These are phyloP conservation scores for Meles meles DNA, from an alignment of 2,113 vertebrate species.

Conservation along the genomic window DNA sequence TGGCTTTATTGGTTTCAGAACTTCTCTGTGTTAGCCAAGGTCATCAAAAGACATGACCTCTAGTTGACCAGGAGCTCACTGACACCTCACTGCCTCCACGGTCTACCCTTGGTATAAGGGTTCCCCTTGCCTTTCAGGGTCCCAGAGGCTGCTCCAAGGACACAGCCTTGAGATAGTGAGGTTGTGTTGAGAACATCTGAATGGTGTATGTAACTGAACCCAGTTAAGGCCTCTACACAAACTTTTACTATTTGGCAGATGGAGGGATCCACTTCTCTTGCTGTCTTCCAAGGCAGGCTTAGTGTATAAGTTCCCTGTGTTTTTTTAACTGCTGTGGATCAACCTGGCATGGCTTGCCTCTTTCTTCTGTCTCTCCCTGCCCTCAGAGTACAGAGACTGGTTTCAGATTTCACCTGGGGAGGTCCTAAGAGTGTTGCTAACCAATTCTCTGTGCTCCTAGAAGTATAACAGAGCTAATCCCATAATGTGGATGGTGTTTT, in stretches of 20 bases:
- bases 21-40: not conserved
- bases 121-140: not conserved
- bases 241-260: not conserved
- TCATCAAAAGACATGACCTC: not conserved
- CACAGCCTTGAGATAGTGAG: not conserved
- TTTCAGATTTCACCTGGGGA: not conserved
- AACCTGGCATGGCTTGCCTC: not conserved
- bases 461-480: not conserved
- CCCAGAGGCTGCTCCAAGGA: not conserved
- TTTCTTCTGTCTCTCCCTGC: not conserved
- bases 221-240: not conserved
- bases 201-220: not conserved
- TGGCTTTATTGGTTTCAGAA: not conserved
- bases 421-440: not conserved
- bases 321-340: not conserved
- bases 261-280: not conserved
- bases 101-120: not conserved
- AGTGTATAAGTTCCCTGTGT: not conserved
- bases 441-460: not conserved
- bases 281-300: not conserved
- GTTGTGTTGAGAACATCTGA: not conserved
- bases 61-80: not conserved
- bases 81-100: not conserved
- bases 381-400: not conserved
- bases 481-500: not conserved